Percentiles rank a stretch among this genome's conserved stretches.
phyloP scores from a whole-genome alignment of 2,888 invertebrate species.

The Bugula neritina region DNA sequence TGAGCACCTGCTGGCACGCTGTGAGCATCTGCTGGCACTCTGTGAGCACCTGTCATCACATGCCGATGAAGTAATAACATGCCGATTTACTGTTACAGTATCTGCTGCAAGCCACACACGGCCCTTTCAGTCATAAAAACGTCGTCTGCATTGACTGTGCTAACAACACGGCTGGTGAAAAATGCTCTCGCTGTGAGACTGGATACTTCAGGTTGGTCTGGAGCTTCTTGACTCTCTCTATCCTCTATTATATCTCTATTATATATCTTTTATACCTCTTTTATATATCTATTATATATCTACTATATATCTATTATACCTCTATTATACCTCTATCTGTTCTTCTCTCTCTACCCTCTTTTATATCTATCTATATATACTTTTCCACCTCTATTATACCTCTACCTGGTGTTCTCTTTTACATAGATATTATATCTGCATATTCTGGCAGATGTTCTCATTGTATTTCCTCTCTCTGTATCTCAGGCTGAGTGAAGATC shows the following conservation, averaged over 20 bases:
- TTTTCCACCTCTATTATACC: too few relatives aligned
- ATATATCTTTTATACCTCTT: background rate
- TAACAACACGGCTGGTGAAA: constrained; percentile 56
- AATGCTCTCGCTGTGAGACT: constrained; percentile 54
- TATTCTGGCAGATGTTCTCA: too few relatives aligned
- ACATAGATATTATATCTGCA: too few relatives aligned
- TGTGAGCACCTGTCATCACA: background rate
- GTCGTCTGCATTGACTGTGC: constrained; percentile 79
- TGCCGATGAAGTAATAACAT: too few relatives aligned
- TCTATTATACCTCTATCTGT: too few relatives aligned
- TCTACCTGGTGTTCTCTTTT: too few relatives aligned
- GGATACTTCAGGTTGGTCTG: constrained; percentile 58
- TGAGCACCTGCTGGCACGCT: background rate
- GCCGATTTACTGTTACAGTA: constrained; percentile 12
- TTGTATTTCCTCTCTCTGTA: too few relatives aligned
- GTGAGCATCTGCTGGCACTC: background rate
- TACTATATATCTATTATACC: background rate
- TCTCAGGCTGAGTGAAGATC: background rate
- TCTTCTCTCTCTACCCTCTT: too few relatives aligned
- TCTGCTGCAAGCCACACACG: constrained; percentile 29
- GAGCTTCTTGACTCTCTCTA: background rate
- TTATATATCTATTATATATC: background rate
- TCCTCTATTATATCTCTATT: background rate
- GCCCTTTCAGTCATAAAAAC: constrained; percentile 52
- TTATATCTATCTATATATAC: too few relatives aligned